These are phyloP conservation scores for Pipistrellus pygmaeus DNA, from an alignment of 2,797 vertebrate genomes.

Conservation along the genomic window DNA sequence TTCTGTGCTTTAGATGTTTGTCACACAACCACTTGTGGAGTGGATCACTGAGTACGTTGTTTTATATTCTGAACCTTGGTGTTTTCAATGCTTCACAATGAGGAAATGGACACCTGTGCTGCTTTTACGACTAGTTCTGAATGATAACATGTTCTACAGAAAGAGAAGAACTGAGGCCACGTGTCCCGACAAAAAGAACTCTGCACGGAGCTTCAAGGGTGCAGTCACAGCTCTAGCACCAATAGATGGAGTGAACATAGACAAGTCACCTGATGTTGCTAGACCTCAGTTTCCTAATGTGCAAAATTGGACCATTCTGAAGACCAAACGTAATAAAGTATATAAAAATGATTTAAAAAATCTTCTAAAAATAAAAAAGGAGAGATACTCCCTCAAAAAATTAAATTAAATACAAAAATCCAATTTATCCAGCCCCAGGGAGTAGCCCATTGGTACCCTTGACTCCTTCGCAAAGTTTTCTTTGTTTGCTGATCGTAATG, in stretches of 20 bases:
- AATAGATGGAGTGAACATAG: background rate
- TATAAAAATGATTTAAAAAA: background rate
- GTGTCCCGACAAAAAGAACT: background rate
- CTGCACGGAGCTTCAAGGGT: background rate
- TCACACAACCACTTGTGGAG: background rate
- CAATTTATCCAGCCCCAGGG: background rate
- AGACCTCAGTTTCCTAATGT: conserved; percentile 1
- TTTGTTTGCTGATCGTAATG: background rate
- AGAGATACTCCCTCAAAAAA: background rate
- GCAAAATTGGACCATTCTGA: background rate
- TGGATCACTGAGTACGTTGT: background rate
- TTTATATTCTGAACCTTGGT: background rate
- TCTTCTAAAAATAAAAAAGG: background rate
- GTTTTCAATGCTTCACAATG: background rate
- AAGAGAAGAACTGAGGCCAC: background rate
- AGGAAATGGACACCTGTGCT: background rate
- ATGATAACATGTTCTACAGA: background rate
- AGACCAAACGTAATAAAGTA: background rate
- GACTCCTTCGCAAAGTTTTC: background rate
- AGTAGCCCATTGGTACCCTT: background rate
- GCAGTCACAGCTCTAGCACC: background rate
- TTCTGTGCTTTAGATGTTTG: conserved; percentile 45
- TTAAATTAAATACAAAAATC: background rate
- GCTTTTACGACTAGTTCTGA: background rate
- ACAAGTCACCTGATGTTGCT: background rate